Evolutionary conservation across 2,888 invertebrate genomes (phyloP), one percentile per base, ranked within the genome.

Genomic region (Eueremaeus valkanovi): DNA sequence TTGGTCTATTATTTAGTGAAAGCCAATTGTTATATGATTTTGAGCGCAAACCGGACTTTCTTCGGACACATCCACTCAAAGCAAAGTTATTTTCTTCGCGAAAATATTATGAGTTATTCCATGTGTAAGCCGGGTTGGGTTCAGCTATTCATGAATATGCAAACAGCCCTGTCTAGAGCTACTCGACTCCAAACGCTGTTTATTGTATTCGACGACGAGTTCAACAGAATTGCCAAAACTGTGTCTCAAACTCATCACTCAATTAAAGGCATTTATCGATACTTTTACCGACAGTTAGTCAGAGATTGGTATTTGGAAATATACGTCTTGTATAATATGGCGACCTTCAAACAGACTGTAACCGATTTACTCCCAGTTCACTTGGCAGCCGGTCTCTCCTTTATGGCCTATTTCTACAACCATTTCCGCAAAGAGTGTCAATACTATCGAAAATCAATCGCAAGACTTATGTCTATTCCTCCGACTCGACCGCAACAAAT

Each of bases 1-100:
- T 55, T 55, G 55, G 55, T 55, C 55, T 24, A 55, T 18, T 55
- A 55, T 55, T 55, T 55, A 27, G 55, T 21, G 18, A 55, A 55
- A 55, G 21, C 24, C 6, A 27, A 24, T 13, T 55, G 55, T 27
- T 55, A 5, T 24, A 55, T 55, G 55, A 24, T 55, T 55, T 6
- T 55, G 8, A 55, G 24, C 6, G 13, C 55, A 21, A 18, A 24
- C 6, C 6, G 3, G 9, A 6, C 27, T 1, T 24, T 55, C 5
- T 13, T 27, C 9, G 5, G 24, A 24, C 9, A 27, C 3, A 21
- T 55, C 6, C 27, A 55, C 13, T 24, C 21, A 27, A 24, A 24
- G 27, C 55, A 55, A 24, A 18, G 3, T 21, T 5, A 55, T 3
- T 1, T 6, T 3, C 55, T 55, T 3, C 1, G 6, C 6, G 27